Conservation (phyloP, 2,797 vertebrate species). For the Gymnopithys bicolor region DNA sequence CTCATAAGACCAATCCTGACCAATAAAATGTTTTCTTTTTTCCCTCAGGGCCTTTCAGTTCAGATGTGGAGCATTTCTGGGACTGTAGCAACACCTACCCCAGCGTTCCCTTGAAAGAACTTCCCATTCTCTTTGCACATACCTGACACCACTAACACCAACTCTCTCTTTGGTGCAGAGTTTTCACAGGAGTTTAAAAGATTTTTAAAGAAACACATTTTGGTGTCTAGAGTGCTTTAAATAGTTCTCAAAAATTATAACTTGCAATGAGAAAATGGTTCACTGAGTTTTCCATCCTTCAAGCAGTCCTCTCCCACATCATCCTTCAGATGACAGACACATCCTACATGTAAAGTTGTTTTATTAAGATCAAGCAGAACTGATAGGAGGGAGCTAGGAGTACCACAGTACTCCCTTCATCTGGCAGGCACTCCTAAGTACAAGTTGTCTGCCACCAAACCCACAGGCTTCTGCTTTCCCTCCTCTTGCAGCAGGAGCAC, state of each 20-base stretch:
- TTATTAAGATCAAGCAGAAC: not conserved
- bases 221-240: not conserved
- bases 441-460: not conserved
- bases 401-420: not conserved
- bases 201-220: not conserved
- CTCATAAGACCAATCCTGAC: not conserved
- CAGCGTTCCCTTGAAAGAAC: not conserved
- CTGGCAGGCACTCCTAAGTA: not conserved
- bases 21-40: not conserved
- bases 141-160: not conserved
- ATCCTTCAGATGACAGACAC: not conserved
- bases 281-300: not conserved
- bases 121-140: not conserved
- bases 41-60: not conserved
- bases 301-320: not conserved
- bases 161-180: not conserved
- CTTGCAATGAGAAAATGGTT: not conserved
- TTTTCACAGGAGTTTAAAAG: not conserved
- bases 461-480: not conserved
- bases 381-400: not conserved
- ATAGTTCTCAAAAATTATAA: not conserved
- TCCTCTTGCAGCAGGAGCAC: not conserved
- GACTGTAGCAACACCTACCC: not conserved
- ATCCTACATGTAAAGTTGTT: not conserved
- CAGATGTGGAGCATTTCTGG: not conserved